Conservation (phyloP, 2,113 vertebrate species). For the Sorex araneus region DNA sequence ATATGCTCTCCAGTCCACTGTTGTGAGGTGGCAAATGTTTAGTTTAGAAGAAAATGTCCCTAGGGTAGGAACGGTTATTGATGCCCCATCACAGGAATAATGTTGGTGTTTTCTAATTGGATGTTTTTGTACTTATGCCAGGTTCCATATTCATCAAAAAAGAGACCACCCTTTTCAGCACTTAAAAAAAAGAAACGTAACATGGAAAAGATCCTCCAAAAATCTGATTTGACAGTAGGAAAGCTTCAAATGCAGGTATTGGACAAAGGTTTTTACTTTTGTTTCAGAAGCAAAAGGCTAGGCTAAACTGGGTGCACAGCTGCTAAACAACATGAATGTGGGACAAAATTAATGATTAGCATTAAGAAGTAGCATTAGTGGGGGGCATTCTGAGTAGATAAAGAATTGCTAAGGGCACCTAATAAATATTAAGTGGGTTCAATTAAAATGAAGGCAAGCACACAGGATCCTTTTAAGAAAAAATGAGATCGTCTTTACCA, state of each 20-base stretch:
- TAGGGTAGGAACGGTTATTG: constrained; percentile 45
- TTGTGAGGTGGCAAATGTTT: constrained; percentile 19
- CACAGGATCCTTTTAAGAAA: constrained; percentile 44
- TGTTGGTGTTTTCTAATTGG: not conserved
- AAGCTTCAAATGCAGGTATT: constrained; percentile 83
- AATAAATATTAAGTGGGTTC: constrained; percentile 62
- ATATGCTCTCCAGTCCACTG: not conserved
- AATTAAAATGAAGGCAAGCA: constrained; percentile 57
- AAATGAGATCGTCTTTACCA: constrained; percentile 35
- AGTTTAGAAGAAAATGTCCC: constrained; percentile 26
- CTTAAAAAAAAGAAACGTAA: constrained; percentile 79
- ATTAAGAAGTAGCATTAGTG: constrained; percentile 33
- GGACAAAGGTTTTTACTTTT: constrained; percentile 51
- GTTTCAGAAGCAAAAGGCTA: not conserved
- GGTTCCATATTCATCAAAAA: constrained; percentile 77
- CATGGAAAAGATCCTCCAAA: constrained; percentile 51
- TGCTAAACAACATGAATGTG: not conserved
- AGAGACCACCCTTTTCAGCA: constrained; percentile 68
- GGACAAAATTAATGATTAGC: constrained; percentile 47
- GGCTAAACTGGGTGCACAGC: not conserved
- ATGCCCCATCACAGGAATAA: not conserved
- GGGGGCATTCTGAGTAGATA: not conserved
- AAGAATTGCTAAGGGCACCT: constrained; percentile 32
- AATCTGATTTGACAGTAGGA: constrained; percentile 74
- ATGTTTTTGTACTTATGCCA: constrained; percentile 57